A percentile compares a stretch with the other conserved stretches of the same genome.
phyloP scores from a whole-genome alignment of 2,797 vertebrate genomes.

The Fratercula arctica region DNA sequence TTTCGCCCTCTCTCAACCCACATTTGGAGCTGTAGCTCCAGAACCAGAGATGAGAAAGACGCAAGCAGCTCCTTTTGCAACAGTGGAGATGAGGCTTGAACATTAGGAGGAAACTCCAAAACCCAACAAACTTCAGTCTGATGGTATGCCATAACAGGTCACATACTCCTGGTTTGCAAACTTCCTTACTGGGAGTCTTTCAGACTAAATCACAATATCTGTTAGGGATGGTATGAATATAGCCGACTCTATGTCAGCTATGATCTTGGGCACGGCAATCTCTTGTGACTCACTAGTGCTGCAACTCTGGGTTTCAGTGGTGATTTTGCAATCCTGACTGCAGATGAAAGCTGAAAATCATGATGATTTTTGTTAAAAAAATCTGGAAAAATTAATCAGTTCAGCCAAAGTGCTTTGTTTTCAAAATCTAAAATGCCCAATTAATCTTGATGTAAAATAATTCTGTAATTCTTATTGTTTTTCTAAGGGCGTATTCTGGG shows the following conservation, averaged over 20 bases:
- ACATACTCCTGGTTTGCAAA: neutral
- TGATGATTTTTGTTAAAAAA: neutral
- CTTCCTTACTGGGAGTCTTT: neutral
- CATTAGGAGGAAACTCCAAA: neutral
- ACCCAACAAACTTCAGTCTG: neutral
- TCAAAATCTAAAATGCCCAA: neutral
- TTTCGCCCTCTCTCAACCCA: neutral
- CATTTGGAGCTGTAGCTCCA: neutral
- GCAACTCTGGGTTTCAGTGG: neutral
- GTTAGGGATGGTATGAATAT: neutral
- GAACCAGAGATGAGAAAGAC: neutral
- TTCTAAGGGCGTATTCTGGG: neutral
- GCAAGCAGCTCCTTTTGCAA: neutral
- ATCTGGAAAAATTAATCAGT: rapidly evolving
- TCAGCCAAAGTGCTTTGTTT: neutral
- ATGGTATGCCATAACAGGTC: neutral
- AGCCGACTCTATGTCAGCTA: neutral
- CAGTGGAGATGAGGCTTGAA: neutral
- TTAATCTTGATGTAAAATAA: neutral
- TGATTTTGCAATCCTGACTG: neutral
- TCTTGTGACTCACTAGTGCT: neutral
- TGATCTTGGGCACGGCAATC: neutral
- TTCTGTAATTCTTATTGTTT: neutral
- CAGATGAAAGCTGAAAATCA: neutral
- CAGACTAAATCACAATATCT: neutral